These are phyloP conservation scores for Miltochrista miniata DNA, from an alignment of 2,888 invertebrate species.

Conservation along the genomic window DNA sequence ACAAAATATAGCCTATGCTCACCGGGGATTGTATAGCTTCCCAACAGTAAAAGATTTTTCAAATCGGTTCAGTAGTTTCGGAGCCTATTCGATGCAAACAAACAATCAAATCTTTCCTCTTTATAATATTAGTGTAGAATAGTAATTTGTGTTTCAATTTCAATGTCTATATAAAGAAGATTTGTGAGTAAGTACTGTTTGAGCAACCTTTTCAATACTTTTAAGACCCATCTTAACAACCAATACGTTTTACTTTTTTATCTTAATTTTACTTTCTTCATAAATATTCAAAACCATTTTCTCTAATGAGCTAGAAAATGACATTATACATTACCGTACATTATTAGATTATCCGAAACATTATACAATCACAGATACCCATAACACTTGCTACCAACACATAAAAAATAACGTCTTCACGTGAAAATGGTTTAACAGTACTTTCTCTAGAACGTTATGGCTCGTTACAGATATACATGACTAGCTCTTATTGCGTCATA, in stretches of 20 bases:
- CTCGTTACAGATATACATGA: constrained; percentile 41
- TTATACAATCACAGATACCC: constrained; percentile 6
- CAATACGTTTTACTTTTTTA: no score
- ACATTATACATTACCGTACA: constrained; percentile 8
- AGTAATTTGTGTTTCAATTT: no score
- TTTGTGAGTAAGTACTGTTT: no score
- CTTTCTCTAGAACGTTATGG: constrained; percentile 41
- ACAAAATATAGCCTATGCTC: no score
- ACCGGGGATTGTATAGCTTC: no score
- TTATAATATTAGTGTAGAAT: no score
- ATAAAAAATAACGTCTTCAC: constrained; percentile 17
- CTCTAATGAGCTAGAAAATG: constrained; percentile 10
- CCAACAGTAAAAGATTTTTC: no score
- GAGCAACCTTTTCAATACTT: background rate
- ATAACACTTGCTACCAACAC: constrained; percentile 7
- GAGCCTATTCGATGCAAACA: no score
- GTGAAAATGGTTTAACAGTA: constrained; percentile 20
- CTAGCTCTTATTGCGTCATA: constrained; percentile 41
- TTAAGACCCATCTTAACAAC: background rate
- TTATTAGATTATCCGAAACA: constrained; percentile 13
- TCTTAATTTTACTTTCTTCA: background rate
- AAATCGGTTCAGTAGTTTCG: no score
- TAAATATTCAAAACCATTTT: constrained; percentile 8
- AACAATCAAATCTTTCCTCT: no score
- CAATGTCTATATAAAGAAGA: no score